A percentile compares a stretch with the other conserved stretches of the same genome.
Evolutionary conservation across 23 tunicate species (phyloP).

Genomic region (Styela clava): DNA sequence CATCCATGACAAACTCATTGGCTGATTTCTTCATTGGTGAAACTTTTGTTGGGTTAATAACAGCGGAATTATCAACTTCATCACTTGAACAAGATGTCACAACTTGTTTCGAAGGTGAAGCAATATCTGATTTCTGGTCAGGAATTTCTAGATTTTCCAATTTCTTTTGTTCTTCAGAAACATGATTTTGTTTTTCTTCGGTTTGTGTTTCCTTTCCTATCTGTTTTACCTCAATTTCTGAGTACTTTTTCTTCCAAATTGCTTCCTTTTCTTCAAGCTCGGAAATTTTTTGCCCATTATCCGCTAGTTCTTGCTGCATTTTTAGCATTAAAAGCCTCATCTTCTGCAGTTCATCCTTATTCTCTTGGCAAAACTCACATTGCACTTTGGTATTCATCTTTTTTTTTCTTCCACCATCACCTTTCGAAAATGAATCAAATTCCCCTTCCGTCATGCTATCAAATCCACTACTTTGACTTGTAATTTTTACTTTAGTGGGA

Average conservation of each 20-base stretch:
- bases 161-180: neutral
- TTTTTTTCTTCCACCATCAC: neutral
- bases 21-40: neutral
- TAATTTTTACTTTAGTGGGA: neutral
- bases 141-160: neutral
- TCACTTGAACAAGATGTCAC: neutral
- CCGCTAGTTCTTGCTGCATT: constrained; percentile 2
- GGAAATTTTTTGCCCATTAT: neutral
- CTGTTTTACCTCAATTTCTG: constrained; percentile 2
- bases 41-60: neutral
- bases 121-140: neutral
- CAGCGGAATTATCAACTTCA: neutral
- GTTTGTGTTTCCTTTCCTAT: neutral
- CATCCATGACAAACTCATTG: neutral
- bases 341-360: constrained; percentile 1
- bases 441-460: neutral
- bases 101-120: neutral
- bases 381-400: neutral
- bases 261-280: neutral
- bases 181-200: neutral
- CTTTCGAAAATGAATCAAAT: neutral
- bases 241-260: constrained; percentile 6
- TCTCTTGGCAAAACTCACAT: neutral
- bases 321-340: neutral
- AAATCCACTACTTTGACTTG: neutral